Percentiles rank a stretch among this genome's conserved stretches.
Evolutionary conservation across 35 echinoderm and acorn worm species (phyloP).

Genomic region (Ophioderma brevispina): DNA sequence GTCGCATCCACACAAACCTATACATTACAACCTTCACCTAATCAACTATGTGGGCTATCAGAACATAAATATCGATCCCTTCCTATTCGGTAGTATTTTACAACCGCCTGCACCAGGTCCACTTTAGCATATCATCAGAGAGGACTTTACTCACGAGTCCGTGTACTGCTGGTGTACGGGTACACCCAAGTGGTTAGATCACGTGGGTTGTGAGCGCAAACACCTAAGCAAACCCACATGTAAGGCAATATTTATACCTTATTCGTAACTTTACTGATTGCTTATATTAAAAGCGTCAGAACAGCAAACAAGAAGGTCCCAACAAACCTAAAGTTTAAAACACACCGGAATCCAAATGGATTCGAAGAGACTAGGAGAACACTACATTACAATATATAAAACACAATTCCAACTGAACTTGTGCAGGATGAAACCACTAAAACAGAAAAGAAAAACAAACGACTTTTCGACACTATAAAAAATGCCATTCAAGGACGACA

Average conservation of each 20-base stretch:
- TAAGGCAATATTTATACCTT: not conserved
- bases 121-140: not conserved
- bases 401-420: too few species aligned
- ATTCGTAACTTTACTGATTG: not conserved
- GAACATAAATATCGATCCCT: slow-evolving; percentile 35
- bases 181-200: slow-evolving; percentile 51
- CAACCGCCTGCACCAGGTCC: slow-evolving; percentile 42
- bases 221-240: slow-evolving; percentile 37
- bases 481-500: too few species aligned
- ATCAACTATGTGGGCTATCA: slow-evolving; percentile 36
- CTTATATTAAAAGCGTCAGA: too few species aligned
- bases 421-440: too few species aligned
- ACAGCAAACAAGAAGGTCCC: too few species aligned
- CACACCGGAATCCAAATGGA: too few species aligned
- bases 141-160: slow-evolving; percentile 26
- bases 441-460: too few species aligned
- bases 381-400: too few species aligned
- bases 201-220: slow-evolving; percentile 28
- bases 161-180: slow-evolving; percentile 13
- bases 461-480: too few species aligned
- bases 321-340: too few species aligned
- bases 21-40: slow-evolving; percentile 42
- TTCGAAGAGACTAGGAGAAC: too few species aligned
- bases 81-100: slow-evolving; percentile 32
- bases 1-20: slow-evolving; percentile 30